Conservation (phyloP, 1,140 invertebrate genomes). For the Drosophila nebulosa region DNA sequence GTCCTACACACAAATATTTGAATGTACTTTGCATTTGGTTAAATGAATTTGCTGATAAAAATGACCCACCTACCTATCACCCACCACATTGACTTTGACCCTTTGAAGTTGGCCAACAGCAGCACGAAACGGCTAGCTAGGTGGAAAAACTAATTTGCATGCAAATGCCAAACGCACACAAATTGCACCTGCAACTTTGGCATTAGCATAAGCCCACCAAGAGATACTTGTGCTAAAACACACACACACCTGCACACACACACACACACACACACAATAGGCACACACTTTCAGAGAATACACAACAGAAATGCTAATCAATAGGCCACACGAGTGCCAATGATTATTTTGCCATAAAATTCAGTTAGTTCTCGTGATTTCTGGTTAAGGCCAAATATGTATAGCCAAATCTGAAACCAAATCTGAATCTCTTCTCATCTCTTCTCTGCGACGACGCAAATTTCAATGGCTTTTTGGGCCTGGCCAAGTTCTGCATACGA, state of each 20-base stretch:
- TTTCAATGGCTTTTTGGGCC: conserved; percentile 68
- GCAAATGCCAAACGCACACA: conserved; percentile 64
- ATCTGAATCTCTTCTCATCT: conserved; percentile 30
- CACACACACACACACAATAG: not conserved
- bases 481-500: conserved; percentile 49
- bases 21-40: not conserved
- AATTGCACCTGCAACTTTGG: conserved; percentile 70
- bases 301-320: conserved; percentile 63
- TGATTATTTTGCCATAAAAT: conserved; percentile 78
- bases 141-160: conserved; percentile 64
- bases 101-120: not conserved
- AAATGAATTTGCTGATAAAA: not conserved
- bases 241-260: not conserved
- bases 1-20: not conserved
- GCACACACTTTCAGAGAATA: not conserved
- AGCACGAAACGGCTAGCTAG: not conserved
- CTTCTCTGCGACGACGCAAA: too few species aligned
- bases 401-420: conserved; percentile 20
- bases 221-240: not conserved
- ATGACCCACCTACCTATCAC: not conserved
- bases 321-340: conserved; percentile 75
- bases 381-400: conserved; percentile 7
- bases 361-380: conserved; percentile 64
- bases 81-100: not conserved
- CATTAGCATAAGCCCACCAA: conserved; percentile 44